Percentiles rank a stretch among this genome's conserved stretches.
phyloP scores from a whole-genome alignment of 2,113 vertebrate species.

The Pedionomus torquatus region DNA sequence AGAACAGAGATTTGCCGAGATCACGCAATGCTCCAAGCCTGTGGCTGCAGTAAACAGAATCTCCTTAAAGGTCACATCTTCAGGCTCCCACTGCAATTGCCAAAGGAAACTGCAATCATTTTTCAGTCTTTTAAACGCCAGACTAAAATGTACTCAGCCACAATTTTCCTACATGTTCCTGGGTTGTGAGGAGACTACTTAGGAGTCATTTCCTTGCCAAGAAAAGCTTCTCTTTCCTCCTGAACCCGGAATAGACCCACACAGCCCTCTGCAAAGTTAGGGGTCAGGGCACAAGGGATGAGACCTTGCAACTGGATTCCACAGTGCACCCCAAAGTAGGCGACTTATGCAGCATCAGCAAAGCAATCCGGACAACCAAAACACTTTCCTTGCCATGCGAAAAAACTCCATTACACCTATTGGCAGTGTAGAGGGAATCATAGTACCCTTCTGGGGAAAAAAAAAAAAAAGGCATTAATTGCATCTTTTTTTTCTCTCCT shows the following conservation, averaged over 20 bases:
- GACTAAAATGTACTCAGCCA: slow-evolving; percentile 70
- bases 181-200: slow-evolving; percentile 64
- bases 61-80: slow-evolving; percentile 74
- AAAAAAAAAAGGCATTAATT: not conserved
- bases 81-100: slow-evolving; percentile 47
- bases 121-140: slow-evolving; percentile 77
- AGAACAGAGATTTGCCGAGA: not conserved
- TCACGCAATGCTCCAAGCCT: slow-evolving; percentile 61
- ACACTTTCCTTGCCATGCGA: not conserved
- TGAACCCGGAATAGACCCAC: slow-evolving; percentile 72
- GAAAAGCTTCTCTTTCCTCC: slow-evolving; percentile 80
- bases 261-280: slow-evolving; percentile 41
- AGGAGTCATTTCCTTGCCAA: slow-evolving; percentile 81
- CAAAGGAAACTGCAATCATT: slow-evolving; percentile 80
- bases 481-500: not conserved
- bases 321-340: not conserved
- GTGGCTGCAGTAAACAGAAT: slow-evolving; percentile 60
- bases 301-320: not conserved
- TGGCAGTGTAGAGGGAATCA: accelerated
- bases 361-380: not conserved
- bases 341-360: not conserved
- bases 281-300: slow-evolving; percentile 50
- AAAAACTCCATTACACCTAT: accelerated
- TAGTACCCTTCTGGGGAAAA: not conserved
- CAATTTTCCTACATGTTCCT: slow-evolving; percentile 71